Conservation (phyloP, 2,113 vertebrate species). For the Cygnus atratus region DNA sequence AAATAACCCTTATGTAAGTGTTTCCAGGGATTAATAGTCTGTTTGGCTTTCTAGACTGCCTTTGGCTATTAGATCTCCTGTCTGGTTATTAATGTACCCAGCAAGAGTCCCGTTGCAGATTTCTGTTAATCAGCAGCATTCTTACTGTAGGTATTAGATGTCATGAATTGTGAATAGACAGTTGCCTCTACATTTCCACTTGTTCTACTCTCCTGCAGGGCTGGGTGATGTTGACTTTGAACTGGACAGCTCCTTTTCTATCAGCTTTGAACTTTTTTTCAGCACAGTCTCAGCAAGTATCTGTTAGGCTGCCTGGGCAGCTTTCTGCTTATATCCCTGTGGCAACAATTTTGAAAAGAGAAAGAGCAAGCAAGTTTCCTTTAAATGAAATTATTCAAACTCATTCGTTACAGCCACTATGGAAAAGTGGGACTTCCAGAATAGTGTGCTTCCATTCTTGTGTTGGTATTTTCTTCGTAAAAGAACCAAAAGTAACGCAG, state of each 20-base stretch:
- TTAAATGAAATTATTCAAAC: not conserved
- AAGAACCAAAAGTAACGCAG: not conserved
- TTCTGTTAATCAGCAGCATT: not conserved
- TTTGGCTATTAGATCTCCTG: not conserved
- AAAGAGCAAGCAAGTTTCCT: not conserved
- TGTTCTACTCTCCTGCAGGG: not conserved
- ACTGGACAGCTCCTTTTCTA: not conserved
- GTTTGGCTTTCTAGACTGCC: not conserved
- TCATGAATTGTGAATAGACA: not conserved
- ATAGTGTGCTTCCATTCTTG: not conserved
- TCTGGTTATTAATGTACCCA: not conserved
- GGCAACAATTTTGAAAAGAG: not conserved
- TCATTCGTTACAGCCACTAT: not conserved
- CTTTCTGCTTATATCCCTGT: not conserved
- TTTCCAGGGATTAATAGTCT: not conserved
- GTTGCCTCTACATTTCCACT: not conserved
- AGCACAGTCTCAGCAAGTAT: not conserved
- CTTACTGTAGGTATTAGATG: not conserved
- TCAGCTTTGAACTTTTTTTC: not conserved
- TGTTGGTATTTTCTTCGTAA: not conserved
- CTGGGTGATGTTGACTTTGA: conserved; percentile 13
- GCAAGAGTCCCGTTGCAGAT: not conserved
- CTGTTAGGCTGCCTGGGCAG: not conserved
- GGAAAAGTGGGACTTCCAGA: not conserved
- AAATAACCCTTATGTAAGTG: not conserved